Percentiles rank a stretch among this genome's conserved stretches.
Conservation (phyloP, 2,797 vertebrate genomes). For the Pipistrellus pygmaeus region DNA sequence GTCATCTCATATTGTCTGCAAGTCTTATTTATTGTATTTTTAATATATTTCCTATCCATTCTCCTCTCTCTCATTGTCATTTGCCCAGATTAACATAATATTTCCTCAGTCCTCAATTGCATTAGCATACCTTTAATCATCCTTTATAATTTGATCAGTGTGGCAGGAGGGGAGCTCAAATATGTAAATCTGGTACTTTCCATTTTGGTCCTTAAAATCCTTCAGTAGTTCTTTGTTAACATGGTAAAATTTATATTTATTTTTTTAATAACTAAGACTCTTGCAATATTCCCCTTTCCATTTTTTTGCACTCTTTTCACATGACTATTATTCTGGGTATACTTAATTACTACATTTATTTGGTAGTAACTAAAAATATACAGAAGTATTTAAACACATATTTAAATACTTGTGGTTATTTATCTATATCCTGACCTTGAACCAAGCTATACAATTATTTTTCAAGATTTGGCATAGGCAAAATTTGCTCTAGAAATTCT, state of each 20-base stretch:
- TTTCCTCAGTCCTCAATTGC: not conserved
- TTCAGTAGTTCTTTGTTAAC: constrained; percentile 5
- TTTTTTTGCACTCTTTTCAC: not conserved
- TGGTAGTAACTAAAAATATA: not conserved
- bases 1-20: not conserved
- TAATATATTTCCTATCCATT: not conserved
- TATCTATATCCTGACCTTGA: not conserved
- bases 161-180: not conserved
- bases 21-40: not conserved
- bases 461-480: not conserved
- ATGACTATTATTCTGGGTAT: not conserved
- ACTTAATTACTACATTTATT: not conserved
- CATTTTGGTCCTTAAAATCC: not conserved
- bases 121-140: not conserved
- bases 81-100: not conserved
- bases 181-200: constrained; percentile 12
- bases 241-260: not conserved
- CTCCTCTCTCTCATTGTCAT: not conserved
- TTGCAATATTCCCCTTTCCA: not conserved
- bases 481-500: constrained; percentile 8
- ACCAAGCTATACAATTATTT: not conserved
- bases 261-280: not conserved
- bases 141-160: constrained; percentile 5
- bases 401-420: not conserved
- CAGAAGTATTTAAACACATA: constrained; percentile 35